phyloP scores from a whole-genome alignment of 2,113 vertebrate species.

The Gorsachius goisagi region DNA sequence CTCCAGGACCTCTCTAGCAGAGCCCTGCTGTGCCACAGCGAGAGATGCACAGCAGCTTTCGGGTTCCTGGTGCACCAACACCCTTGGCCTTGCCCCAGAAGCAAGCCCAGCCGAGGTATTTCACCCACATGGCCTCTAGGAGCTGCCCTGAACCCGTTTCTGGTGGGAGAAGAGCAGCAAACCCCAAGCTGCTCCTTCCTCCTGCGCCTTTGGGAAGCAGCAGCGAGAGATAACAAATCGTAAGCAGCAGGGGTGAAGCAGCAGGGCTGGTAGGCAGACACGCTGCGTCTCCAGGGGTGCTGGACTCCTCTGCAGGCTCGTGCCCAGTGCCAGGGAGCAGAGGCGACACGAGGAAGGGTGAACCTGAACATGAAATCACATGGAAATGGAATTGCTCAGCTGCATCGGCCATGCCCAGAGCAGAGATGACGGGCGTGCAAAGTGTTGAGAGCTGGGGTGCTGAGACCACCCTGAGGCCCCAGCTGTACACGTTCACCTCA shows the following conservation, averaged over 20 bases:
- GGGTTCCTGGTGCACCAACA: background rate
- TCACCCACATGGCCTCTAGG: background rate
- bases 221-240: background rate
- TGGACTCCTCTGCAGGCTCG: background rate
- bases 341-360: too few relatives aligned
- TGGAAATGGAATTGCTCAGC: background rate
- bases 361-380: background rate
- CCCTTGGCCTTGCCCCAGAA: background rate
- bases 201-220: background rate
- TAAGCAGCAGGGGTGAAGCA: background rate
- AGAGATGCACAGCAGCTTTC: rapidly evolving
- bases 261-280: background rate
- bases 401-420: background rate
- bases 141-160: background rate
- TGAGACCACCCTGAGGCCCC: background rate
- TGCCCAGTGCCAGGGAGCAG: background rate
- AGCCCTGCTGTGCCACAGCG: background rate
- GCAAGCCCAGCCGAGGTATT: background rate
- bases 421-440: background rate
- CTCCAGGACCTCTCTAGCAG: background rate
- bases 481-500: background rate
- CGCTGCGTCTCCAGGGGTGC: background rate
- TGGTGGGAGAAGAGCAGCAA: background rate
- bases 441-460: background rate
- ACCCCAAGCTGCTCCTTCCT: background rate